phyloP scores from a whole-genome alignment of 1,140 invertebrate genomes.

The Caenorhabditis remanei region DNA sequence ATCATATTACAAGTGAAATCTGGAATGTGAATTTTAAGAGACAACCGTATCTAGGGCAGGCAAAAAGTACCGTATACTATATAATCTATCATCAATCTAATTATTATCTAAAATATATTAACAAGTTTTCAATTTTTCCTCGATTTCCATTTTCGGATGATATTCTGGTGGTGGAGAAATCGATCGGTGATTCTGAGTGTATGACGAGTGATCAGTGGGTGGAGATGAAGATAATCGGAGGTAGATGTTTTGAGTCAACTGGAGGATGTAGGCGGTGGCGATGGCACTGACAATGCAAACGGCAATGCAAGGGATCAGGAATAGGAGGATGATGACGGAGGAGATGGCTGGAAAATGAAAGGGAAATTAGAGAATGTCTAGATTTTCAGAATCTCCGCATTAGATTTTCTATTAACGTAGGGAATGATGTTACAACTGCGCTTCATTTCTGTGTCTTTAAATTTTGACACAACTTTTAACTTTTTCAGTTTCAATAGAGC shows the following conservation, averaged over 20 bases:
- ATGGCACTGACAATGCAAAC: neutral
- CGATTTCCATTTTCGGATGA: constrained; percentile 34
- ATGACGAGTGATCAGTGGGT: neutral
- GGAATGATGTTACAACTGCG: too few species aligned
- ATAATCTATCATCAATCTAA: too few species aligned
- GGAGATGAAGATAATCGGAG: neutral
- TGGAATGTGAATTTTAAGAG: too few species aligned
- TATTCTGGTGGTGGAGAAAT: constrained; percentile 7
- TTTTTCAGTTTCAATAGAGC: neutral
- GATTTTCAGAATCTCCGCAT: too few species aligned
- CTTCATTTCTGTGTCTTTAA: too few species aligned
- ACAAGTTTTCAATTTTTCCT: constrained; percentile 41
- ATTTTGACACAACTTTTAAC: too few species aligned
- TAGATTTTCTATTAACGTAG: too few species aligned
- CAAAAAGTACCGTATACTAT: too few species aligned
- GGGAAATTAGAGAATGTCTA: too few species aligned
- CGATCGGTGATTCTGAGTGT: neutral
- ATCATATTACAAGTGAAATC: too few species aligned
- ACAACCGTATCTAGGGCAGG: too few species aligned
- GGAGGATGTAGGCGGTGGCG: constrained; percentile 33
- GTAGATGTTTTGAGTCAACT: constrained; percentile 3
- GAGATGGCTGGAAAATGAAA: neutral
- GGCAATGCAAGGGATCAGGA: neutral
- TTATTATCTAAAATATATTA: neutral
- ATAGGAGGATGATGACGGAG: neutral